phyloP scores from a whole-genome alignment of 2,888 invertebrate species.

The Drosophila histrio region DNA sequence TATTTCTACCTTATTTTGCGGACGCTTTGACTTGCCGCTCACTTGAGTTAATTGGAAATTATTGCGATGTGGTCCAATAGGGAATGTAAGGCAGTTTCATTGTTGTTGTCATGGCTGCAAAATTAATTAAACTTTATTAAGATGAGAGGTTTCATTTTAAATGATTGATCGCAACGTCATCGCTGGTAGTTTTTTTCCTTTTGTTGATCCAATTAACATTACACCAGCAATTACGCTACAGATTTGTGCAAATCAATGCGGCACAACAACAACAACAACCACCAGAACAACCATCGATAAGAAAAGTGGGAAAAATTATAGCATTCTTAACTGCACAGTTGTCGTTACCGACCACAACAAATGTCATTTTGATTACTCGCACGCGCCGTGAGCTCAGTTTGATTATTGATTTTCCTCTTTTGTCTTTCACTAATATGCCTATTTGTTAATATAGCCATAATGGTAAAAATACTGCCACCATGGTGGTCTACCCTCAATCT shows the following conservation, averaged over 20 bases:
- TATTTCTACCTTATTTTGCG: not conserved
- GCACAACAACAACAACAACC: not conserved
- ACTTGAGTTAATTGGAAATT: constrained; percentile 54
- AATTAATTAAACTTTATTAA: constrained; percentile 50
- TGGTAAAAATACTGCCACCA: constrained; percentile 19
- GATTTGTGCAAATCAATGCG: constrained; percentile 69
- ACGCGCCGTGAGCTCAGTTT: constrained; percentile 45
- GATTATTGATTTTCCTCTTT: constrained; percentile 64
- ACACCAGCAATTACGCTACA: constrained; percentile 56
- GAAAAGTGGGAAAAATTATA: constrained; percentile 29
- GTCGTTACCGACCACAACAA: constrained; percentile 49
- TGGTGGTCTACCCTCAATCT: not conserved
- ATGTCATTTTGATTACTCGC: constrained; percentile 75
- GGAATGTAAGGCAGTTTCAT: constrained; percentile 10
- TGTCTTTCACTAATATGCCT: constrained; percentile 46
- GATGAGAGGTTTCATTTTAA: constrained; percentile 14
- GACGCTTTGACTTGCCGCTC: constrained; percentile 36
- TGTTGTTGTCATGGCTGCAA: constrained; percentile 5
- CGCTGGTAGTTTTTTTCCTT: constrained; percentile 5
- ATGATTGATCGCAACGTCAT: constrained; percentile 40
- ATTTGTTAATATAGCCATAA: constrained; percentile 31
- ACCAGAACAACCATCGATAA: constrained; percentile 26
- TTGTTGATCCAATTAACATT: constrained; percentile 70
- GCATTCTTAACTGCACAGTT: constrained; percentile 46
- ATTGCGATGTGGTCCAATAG: constrained; percentile 26